Evolutionary conservation across 2,888 invertebrate species (phyloP).

Genomic region (Octonoba sinensis): DNA sequence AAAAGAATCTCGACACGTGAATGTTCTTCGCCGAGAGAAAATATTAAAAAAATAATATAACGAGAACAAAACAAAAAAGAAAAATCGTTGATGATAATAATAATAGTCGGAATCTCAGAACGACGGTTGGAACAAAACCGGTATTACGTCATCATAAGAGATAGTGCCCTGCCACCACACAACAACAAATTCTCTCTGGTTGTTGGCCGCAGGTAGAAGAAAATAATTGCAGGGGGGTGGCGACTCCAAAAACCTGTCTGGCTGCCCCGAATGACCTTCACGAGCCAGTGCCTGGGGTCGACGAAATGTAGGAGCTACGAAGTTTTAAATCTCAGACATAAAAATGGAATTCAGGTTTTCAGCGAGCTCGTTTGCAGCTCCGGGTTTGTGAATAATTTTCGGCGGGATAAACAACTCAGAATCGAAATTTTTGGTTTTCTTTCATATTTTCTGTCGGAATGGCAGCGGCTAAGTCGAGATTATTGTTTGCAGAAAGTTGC

Average conservation of each 20-base stretch:
- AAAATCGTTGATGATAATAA: background rate
- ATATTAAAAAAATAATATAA: too few species aligned
- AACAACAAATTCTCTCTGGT: conserved; percentile 41
- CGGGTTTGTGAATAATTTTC: conserved; percentile 44
- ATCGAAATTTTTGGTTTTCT: conserved; percentile 3
- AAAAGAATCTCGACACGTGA: background rate
- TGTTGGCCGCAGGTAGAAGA: conserved; percentile 53
- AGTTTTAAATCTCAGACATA: conserved; percentile 59
- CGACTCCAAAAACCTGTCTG: conserved; percentile 35
- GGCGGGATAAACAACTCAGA: conserved; percentile 14
- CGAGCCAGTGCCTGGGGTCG: conserved; percentile 50
- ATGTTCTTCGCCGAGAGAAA: background rate
- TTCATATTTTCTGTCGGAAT: conserved; percentile 11
- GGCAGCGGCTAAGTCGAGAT: background rate
- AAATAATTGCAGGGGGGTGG: background rate
- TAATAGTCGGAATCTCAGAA: conserved; percentile 3
- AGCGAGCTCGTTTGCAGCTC: conserved; percentile 49
- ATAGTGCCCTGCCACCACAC: conserved; percentile 12
- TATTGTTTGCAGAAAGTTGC: too few species aligned
- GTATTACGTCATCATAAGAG: conserved; percentile 37
- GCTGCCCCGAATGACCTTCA: conserved; percentile 60
- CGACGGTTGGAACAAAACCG: conserved; percentile 50
- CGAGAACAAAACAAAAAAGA: conserved; percentile 3
- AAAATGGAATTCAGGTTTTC: conserved; percentile 58
- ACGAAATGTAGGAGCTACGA: conserved; percentile 49